Evolutionary conservation across 2,797 vertebrate species (phyloP), one percentile per base, ranked within the genome.

Genomic region (Pelobates cultripes): DNA sequence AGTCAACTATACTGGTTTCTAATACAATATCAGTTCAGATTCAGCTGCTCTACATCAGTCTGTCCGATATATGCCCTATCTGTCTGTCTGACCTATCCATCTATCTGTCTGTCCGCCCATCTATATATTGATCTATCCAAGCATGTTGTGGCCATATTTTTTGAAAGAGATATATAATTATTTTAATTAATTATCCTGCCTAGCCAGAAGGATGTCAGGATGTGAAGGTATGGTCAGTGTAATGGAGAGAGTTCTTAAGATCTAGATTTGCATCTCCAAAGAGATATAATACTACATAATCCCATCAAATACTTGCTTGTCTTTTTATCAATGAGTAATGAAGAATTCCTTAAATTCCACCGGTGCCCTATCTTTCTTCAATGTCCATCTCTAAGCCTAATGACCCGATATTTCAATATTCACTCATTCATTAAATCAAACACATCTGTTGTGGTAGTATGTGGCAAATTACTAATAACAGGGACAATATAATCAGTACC

Each of bases 291-390:
- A 53, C 7, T 70, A 43, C 43, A 47, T 66, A 66, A 61, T 75
- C 72, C 63, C 64, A 57, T 64, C 28, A 51, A 63, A 55, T 53
- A 41, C 40, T 5, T 5, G 8, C 15, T 43, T 72, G 12, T 53
- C 8, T 71, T 43, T 28, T 4, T 51, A 10, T 55, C 45, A 42
- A 14, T 45, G 53, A 75, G 17, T 43, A 53, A 75, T 66, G 80
- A 77, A 7, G 28, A 44, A 82, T 82, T 75, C 74, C 80, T 66
- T 14, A 57, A 15, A 77, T 82, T 72, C 74, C 74, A 66, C 13
- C 10, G 66, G 64, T 61, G n/a, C 40, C 9, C 44, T 28, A 28
- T 28, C 28, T 28, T 28, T 28, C 28, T 28, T 28, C 28, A 28
- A 28, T 28, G 28, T 28, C 28, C 28, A 28, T 51, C 57, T 55